Evolutionary conservation across 2,113 vertebrate genomes (phyloP).

Genomic region (Brachyhypopomus occidentalis): DNA sequence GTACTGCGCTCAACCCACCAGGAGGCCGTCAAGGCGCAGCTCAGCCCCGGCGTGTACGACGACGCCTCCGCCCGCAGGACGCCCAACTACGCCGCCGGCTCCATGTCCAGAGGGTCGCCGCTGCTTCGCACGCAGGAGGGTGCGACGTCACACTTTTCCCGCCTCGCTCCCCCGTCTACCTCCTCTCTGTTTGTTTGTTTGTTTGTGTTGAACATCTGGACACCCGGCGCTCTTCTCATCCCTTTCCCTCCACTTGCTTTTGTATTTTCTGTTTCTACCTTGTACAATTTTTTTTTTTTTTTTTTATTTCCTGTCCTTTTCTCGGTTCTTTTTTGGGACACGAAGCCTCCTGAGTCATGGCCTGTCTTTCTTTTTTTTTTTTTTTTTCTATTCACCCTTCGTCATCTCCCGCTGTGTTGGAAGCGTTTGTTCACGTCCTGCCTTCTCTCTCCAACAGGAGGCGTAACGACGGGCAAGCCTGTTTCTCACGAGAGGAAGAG

Average conservation of each 20-base stretch:
- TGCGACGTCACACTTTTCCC: conserved; percentile 56
- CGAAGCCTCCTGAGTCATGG: too few species aligned
- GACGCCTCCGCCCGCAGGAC: conserved; percentile 89
- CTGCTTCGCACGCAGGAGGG: conserved; percentile 88
- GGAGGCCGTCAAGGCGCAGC: conserved; percentile 87
- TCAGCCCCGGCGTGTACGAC: conserved; percentile 96
- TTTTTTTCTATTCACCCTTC: too few species aligned
- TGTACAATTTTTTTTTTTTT: too few species aligned
- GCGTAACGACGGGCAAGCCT: conserved; percentile 83
- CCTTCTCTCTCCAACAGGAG: conserved; percentile 68
- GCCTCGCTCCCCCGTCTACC: background rate
- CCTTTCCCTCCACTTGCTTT: too few species aligned
- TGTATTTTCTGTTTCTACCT: too few species aligned
- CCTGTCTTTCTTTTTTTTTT: too few species aligned
- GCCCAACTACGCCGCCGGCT: conserved; percentile 87
- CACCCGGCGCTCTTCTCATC: too few species aligned
- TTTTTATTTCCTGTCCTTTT: too few species aligned
- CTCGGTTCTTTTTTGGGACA: too few species aligned
- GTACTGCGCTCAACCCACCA: conserved; percentile 95
- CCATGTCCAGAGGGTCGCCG: conserved; percentile 90
- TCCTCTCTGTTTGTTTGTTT: background rate
- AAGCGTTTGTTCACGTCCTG: conserved; percentile 18
- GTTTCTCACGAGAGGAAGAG: conserved; percentile 89
- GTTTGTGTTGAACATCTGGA: too few species aligned
- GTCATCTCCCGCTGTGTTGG: too few species aligned